These are phyloP conservation scores for Dinoponera quadriceps DNA, from an alignment of 1,140 invertebrate species.

Conservation along the genomic window DNA sequence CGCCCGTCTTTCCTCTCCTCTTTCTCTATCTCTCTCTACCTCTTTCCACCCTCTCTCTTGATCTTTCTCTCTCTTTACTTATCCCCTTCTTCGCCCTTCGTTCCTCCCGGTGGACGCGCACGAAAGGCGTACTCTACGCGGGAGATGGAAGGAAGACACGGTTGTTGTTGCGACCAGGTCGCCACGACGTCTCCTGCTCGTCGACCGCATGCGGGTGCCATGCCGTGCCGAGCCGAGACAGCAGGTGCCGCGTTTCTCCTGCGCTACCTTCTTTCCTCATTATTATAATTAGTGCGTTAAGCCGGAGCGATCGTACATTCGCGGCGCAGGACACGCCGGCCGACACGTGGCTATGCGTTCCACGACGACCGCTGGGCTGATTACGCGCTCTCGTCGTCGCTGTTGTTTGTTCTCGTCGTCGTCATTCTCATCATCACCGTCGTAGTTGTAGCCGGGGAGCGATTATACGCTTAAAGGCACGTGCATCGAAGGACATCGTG, in stretches of 20 bases:
- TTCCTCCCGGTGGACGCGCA: background rate
- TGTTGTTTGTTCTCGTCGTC: slow-evolving; percentile 15
- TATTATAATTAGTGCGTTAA: slow-evolving; percentile 53
- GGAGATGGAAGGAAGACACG: slow-evolving; percentile 29
- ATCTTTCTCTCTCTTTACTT: too few relatives aligned
- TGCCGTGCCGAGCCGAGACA: too few relatives aligned
- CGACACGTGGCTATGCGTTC: slow-evolving; percentile 6
- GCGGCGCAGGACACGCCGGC: background rate
- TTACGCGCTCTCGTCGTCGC: background rate
- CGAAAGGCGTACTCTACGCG: background rate
- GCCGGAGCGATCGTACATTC: background rate
- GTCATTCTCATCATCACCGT: background rate
- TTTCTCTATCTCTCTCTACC: background rate
- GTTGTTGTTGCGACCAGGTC: slow-evolving; percentile 37
- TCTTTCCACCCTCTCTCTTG: slow-evolving; percentile 27
- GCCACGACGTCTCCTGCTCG: slow-evolving; percentile 30
- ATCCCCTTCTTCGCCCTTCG: background rate
- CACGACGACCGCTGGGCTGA: background rate
- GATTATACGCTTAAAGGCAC: background rate
- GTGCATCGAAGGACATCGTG: slow-evolving; percentile 1
- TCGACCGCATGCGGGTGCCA: slow-evolving; percentile 47
- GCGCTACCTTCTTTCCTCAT: slow-evolving; percentile 29
- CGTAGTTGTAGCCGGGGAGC: background rate
- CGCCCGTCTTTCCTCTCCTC: background rate
- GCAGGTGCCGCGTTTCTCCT: slow-evolving; percentile 49